These are phyloP conservation scores for cattle (Bos taurus) DNA, from an alignment of 2,113 vertebrate species.

Conservation along the genomic window DNA sequence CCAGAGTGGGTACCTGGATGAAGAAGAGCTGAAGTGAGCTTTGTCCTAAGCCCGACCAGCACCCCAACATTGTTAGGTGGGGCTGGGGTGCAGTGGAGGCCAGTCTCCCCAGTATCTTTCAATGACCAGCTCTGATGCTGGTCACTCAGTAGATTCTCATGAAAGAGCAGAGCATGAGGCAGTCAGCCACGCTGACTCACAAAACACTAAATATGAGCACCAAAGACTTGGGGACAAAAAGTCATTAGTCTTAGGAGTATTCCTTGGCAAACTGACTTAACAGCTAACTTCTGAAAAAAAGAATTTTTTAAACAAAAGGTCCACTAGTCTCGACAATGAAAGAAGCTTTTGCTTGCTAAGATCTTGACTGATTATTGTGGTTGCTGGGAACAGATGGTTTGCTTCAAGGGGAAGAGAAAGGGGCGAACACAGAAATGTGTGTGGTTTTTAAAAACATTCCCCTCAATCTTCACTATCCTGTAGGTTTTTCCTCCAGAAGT, in stretches of 20 bases:
- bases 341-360: not conserved
- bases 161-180: not conserved
- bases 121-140: not conserved
- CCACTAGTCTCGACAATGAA: not conserved
- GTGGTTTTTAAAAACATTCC: not conserved
- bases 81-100: not conserved
- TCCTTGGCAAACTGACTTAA: not conserved
- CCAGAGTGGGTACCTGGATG: constrained; percentile 94
- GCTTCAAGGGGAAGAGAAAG: not conserved
- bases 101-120: not conserved
- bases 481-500: constrained; percentile 95
- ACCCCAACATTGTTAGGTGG: not conserved
- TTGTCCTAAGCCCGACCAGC: not conserved
- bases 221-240: not conserved
- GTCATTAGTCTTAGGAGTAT: not conserved
- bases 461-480: not conserved
- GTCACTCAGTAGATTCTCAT: not conserved
- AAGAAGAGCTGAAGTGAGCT: constrained; percentile 93
- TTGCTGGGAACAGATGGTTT: not conserved
- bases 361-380: not conserved
- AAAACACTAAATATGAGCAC: not conserved
- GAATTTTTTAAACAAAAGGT: not conserved
- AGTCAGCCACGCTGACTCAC: fast-evolving
- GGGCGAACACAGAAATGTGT: not conserved
- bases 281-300: not conserved